Conservation (phyloP, 2,113 vertebrate genomes). For the Dissostichus mawsoni region DNA sequence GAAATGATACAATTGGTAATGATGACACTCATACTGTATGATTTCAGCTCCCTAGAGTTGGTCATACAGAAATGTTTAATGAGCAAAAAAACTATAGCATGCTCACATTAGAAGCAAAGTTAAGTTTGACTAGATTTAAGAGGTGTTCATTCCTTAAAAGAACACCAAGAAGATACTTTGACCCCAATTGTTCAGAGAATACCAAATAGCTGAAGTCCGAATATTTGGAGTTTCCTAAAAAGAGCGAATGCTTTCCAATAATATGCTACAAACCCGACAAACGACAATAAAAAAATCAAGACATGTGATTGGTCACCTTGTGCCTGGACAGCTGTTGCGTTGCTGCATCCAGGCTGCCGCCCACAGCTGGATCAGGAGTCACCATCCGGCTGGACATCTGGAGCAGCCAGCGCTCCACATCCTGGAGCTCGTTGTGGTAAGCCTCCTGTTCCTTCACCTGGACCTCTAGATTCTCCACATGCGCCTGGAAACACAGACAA, state of each 20-base stretch:
- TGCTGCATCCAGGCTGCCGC: conserved; percentile 89
- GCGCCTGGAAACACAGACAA: conserved; percentile 78
- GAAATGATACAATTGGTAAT: neutral
- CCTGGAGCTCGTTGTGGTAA: conserved; percentile 93
- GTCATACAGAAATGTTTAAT: neutral
- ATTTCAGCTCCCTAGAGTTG: neutral
- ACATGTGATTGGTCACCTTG: conserved; percentile 86
- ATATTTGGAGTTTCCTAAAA: neutral
- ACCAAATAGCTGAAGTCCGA: neutral
- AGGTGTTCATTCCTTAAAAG: neutral
- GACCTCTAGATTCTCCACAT: conserved; percentile 85
- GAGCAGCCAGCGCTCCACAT: conserved; percentile 95
- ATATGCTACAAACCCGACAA: neutral
- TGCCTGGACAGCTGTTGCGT: conserved; percentile 95
- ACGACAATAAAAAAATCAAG: conserved; percentile 9
- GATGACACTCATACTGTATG: neutral
- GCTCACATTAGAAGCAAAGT: neutral
- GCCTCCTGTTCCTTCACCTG: conserved; percentile 94
- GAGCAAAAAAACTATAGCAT: neutral
- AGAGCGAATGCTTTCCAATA: neutral
- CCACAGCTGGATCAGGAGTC: conserved; percentile 89
- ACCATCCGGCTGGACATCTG: conserved; percentile 96
- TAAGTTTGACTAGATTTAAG: neutral
- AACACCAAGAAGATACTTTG: neutral
- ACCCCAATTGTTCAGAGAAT: neutral